phyloP scores from a whole-genome alignment of 2,888 invertebrate genomes.

The Dolichomitus sp. region DNA sequence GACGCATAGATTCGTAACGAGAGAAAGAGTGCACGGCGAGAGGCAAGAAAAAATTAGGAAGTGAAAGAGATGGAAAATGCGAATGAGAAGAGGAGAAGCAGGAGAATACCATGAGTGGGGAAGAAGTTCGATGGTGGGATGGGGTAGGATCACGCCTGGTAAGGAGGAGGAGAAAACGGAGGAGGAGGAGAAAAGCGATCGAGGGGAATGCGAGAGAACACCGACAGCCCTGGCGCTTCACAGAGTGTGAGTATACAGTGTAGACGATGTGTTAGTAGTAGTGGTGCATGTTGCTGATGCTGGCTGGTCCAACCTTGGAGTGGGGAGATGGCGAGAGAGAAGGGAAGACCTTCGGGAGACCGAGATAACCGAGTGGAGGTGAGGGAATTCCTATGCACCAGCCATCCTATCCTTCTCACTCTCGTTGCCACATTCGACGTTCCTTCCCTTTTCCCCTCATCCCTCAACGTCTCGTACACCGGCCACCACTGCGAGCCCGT shows the following conservation, averaged over 20 bases:
- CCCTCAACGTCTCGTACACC: slow-evolving; percentile 21
- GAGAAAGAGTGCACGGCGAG: slow-evolving; percentile 40
- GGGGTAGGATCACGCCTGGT: slow-evolving; percentile 27
- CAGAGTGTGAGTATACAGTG: slow-evolving; percentile 55
- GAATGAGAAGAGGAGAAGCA: slow-evolving; percentile 30
- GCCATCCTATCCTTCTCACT: slow-evolving; percentile 31
- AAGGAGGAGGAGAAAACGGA: slow-evolving; percentile 51
- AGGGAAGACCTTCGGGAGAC: slow-evolving; percentile 58
- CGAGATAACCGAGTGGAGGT: slow-evolving; percentile 63
- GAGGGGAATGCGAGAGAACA: slow-evolving; percentile 54
- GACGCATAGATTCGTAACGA: slow-evolving; percentile 33
- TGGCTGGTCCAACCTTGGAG: slow-evolving; percentile 53
- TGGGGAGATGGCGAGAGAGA: slow-evolving; percentile 67
- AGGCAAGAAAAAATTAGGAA: slow-evolving; percentile 58
- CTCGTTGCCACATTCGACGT: slow-evolving; percentile 20
- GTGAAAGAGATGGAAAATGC: slow-evolving; percentile 42
- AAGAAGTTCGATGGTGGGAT: slow-evolving; percentile 52
- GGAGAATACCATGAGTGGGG: slow-evolving; percentile 36
- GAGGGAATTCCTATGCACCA: slow-evolving; percentile 81
- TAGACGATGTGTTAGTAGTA: slow-evolving; percentile 73
- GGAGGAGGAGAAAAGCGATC: slow-evolving; percentile 46
- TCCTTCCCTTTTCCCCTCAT: slow-evolving; percentile 28
- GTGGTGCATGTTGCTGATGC: slow-evolving; percentile 69
- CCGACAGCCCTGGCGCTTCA: slow-evolving; percentile 32
- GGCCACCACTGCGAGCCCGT: slow-evolving; percentile 45